Base-by-base conservation (phyloP, 2,888 invertebrate genomes). In the Argyra leucocephala region DNA sequence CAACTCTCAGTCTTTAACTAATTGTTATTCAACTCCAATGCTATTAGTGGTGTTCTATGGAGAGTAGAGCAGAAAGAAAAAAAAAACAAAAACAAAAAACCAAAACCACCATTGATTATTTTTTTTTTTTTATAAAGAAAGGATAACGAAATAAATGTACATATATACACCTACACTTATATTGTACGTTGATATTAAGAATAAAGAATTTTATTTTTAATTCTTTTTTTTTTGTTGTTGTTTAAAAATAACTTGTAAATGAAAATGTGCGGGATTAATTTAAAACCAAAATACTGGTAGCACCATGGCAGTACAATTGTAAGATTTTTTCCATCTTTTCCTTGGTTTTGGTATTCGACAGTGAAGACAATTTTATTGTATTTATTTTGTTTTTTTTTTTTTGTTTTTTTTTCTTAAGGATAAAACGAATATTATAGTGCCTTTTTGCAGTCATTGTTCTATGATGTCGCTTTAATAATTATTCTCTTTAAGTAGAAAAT, bases 211-310 rank as follows among this genome's bases (percentile, higher is more conserved):
- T 6, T 26, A 26, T 26, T 9, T 26, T 26, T 26, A 6, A 6
- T 31, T 31, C n/a, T n/a, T n/a, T 48, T 48, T 48, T 48, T 48
- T 48, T 48, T 48, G 48, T 48, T 37, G 3, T 37, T 37, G 12
- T 26, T 26, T 18, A 5, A 12, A 48, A 48, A 48, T 48, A 48
- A 48, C 48, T 48, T 48, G 31, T 48, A 48, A 48, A 48, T 48
- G 48, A 48, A 48, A 48, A 48, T 48, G 37, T 37, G 48, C n/a
- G n/a, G 48, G 48, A 48, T 48, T 48, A 48, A 48, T 48, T 48
- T 48, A 48, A 48, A 48, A 48, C 48, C 18, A 48, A 48, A 48
- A 48, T 48, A 48, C 48, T 48, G 48, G 48, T 48, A 48, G 15
- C 48, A 12, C 15, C 48, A 48, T 48, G 18, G n/a, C n/a, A 48